Base-by-base conservation (phyloP, 2,113 vertebrate species). In the Madoqua kirkii region DNA sequence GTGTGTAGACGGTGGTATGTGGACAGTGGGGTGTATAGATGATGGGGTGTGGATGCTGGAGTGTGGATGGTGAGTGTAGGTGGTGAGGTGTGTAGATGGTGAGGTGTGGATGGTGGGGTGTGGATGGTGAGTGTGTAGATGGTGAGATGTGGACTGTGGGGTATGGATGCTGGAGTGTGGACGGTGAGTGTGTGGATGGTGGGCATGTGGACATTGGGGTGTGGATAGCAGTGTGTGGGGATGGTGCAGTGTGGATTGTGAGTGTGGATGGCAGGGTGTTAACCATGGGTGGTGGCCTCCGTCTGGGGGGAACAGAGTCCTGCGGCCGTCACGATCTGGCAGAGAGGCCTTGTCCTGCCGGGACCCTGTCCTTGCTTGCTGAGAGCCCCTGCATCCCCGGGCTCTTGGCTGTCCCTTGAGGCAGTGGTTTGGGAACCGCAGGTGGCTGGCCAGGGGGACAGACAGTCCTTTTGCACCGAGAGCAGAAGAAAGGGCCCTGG, bases 311-410 rank as follows among this genome's bases (percentile, higher is more conserved):
- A 33, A 3, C n/a, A 9, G 29, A 21, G 43, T 9, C 57, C 60
- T 12, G 5, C 3, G 10, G 78, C 48, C 60, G 4, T 9, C 2
- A 1, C 0, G 4, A 29, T 43, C 67, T 33, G 1, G 23, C 45
- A 33, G 50, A 43, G 29, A 52, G 54, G 11, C 45, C 7, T 40
- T 78, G 87, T 15, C 82, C 74, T 62, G 57, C 50, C 36, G 31
- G 9, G 13, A 7, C 9, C 4, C 52, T 4, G 36, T 31, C 62
- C 82, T 62, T 40, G 9, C 15, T 64, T 40, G 71, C 48, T 6
- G 36, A 3, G 15, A 23, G 74, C 4, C 67, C 21, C 4, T 2
- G 0, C 0, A 11, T 31, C 9, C 23, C 71, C 3, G 11, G 10
- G 17, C 40, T 43, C 5, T 36, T 10, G 1, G 6, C 19, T n/a